Conservation (phyloP, 1,140 invertebrate species). For the Tetragnatha versicolor region DNA sequence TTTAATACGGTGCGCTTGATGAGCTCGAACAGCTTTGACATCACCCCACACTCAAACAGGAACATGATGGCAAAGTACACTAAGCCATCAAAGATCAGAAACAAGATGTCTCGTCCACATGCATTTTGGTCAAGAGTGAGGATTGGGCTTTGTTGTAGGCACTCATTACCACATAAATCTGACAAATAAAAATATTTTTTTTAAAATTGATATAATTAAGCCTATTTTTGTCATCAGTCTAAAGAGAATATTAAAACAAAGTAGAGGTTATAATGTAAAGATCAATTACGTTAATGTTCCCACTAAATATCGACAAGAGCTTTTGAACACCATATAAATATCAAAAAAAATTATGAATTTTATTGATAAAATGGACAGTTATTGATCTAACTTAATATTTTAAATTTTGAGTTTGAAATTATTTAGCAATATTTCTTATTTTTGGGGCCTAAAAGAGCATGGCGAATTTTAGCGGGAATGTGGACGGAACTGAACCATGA, state of each 20-base stretch:
- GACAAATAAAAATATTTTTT: slow-evolving; percentile 1
- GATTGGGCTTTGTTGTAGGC: not conserved
- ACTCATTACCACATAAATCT: slow-evolving; percentile 36
- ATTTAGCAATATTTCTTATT: too few relatives aligned
- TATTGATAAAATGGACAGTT: too few relatives aligned
- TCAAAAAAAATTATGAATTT: not conserved
- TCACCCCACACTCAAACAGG: slow-evolving; percentile 29
- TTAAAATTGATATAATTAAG: not conserved
- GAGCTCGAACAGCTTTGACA: not conserved
- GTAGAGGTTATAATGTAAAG: not conserved
- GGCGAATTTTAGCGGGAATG: too few relatives aligned
- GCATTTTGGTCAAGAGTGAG: slow-evolving; percentile 9
- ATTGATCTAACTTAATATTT: too few relatives aligned
- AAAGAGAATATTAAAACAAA: not conserved
- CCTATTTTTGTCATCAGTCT: not conserved
- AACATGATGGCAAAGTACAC: slow-evolving; percentile 47
- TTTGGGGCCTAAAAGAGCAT: too few relatives aligned
- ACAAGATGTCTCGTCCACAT: slow-evolving; percentile 29
- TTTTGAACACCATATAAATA: not conserved
- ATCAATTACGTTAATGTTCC: not conserved
- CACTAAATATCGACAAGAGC: not conserved
- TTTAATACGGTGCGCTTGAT: not conserved
- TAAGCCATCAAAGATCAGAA: slow-evolving; percentile 40
- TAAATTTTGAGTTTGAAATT: too few relatives aligned
- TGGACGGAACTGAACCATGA: too few relatives aligned